Base-by-base conservation (phyloP, 2,888 invertebrate species). In the Drosophila falleni region DNA sequence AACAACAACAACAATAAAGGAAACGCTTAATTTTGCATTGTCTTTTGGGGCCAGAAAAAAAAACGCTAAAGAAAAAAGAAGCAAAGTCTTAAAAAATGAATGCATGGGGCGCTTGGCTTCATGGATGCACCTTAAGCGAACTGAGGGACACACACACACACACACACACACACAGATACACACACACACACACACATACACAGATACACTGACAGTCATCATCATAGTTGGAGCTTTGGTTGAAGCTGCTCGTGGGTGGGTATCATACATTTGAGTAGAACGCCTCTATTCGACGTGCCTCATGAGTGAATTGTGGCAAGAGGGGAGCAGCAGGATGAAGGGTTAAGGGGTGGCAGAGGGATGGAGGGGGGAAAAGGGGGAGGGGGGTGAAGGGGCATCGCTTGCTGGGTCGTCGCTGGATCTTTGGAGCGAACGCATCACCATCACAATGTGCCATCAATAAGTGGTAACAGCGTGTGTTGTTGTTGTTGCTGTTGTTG, bases 261-360 rank as follows among this genome's bases (percentile, higher is more conserved):
- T 90, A 91, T 91, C 91, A 90, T 91, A 90, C 91, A 91, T 91
- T 91, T 91, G 91, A 89, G 85, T 84, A 91, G 87, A 90, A 91
- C 91, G 91, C 91, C 91, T 87, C 84, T 91, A 90, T 91, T 89
- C 81, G 89, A 87, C 82, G 82, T 87, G 82, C 74, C 81, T 71
- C 89, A 86, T 74, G 80, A 82, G 83, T 71, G 71, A 61, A 64
- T 72, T 64, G 70, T 35, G 59, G 59, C 23, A 9, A 33, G 42
- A 11, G 37, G n/a, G 11, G 5, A 1, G 29, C 2, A 37, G 9
- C n/a, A 26, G 31, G 10, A 0, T n/a, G 46, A 19, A n/a, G 55
- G 5, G 39, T 58, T 31, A 49, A 49, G 46, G 29, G 56, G 9
- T 8, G 31, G 23, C 23, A 31, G 11, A 13, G 10, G 33, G 11